Evolutionary conservation across 2,797 vertebrate species (phyloP), one percentile per base, ranked within the genome.

Genomic region (Darevskia mixta): DNA sequence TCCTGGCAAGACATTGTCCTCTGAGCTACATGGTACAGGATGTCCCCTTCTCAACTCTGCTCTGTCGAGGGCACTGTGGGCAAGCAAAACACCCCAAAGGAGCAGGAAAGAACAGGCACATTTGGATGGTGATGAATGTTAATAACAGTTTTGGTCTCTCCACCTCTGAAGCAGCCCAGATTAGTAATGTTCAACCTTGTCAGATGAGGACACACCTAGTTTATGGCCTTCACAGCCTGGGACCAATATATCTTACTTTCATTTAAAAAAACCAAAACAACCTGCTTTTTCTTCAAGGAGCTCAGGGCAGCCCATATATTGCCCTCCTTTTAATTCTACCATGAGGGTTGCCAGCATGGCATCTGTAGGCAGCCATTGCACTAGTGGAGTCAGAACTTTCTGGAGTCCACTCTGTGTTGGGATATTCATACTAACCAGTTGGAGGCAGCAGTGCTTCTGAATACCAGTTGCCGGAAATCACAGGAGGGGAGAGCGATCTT

Each of bases 11-110:
- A 49, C 32, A 27, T 27, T 17, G 38, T 35, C 49, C 41, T 75
- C 25, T 20, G 41, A 64, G 32, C 32, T 8, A 10, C 3, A 2
- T 15, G 58, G 78, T n/a, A 86, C 83, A 76, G 10, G 27, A 1
- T 67, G 71, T 77, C 35, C 35, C 35, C 64, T 69, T 92, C 29
- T 91, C 89, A 41, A 67, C 88, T 25, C 77, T 84, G 35, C 0
- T 75, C 64, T 18, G 86, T 87, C 25, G 77, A 0, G 27, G n/a
- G 49, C 67, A 35, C 7, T 17, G 77, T 80, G 9, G 58, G 58
- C 49, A 72, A 88, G 79, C 17, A 20, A 55, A 38, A 61, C 38
- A 66, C 72, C 29, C 38, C 7, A 17, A 8, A 25, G 38, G 49
- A 41, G 11, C 38, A 82, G 38, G 72, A 77, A 80, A 35, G 43